Base-by-base conservation (phyloP, 2,113 vertebrate species). In the Dissostichus mawsoni region DNA sequence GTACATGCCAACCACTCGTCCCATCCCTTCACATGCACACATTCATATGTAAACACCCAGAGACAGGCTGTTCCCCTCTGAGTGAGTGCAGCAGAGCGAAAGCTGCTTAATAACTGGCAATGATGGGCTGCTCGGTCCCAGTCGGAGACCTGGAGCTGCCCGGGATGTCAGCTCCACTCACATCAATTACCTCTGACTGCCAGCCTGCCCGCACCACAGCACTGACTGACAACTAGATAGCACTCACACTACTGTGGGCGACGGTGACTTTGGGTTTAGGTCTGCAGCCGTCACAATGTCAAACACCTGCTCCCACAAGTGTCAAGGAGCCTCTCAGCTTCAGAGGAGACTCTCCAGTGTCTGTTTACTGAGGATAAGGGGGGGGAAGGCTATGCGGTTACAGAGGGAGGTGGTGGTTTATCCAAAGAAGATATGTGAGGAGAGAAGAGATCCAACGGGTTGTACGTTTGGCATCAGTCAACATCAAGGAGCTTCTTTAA, bases 81-180 rank as follows among this genome's bases (percentile, higher is more conserved):
- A 92, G 85, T 89, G 83, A 91, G 90, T 86, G 86, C 86, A 91
- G 80, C 92, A 76, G 87, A 92, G 87, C 91, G 75, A 92, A 89
- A 82, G 90, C 88, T 90, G 92, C 90, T 93, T 94, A 94, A 94
- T 94, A 94, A 95, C 93, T 89, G 88, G 87, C 94, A 92, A 94
- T 94, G 92, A 94, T 94, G 92, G 89, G 94, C 89, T 92, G 92
- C 90, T 90, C 88, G 73, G 92, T 92, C 92, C 90, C 92, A 92
- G 91, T 91, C 90, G 84, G 86, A 92, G 91, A 90, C 90, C 94
- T 93, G 92, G 91, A 92, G 91, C 89, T 90, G 93, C 92, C 84
- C 89, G 73, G 92, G 89, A 94, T 88, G 93, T 95, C 93, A 94
- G 70, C 90, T 93, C 90, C 25, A 89, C 90, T 94, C 92, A 93